Base-by-base conservation (phyloP, 2,888 invertebrate genomes). In the Phorcus lineatus region DNA sequence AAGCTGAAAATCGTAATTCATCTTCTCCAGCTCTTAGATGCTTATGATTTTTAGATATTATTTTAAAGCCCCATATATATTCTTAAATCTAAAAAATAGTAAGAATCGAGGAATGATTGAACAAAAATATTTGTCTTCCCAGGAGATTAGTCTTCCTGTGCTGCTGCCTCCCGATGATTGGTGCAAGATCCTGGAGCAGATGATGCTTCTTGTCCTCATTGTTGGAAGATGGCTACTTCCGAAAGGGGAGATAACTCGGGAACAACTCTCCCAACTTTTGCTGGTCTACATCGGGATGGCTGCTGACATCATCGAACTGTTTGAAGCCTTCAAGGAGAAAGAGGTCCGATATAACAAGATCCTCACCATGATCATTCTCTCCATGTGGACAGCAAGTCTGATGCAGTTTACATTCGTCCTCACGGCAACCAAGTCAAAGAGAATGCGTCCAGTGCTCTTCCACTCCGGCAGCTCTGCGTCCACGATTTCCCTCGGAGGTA, bases 251-350 rank as follows among this genome's bases (percentile, higher is more conserved):
- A 88, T 86, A 76, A 85, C 86, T 28, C 81, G 91, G 4, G 90
- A 91, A 81, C 90, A 91, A 75, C 83, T 91, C 9, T 91, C 91
- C 0, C 91, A 91, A 79, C 86, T 91, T 4, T 81, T 91, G 22
- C 85, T 91, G 24, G 90, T 91, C 28, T 90, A 91, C 82, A 90
- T 91, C 52, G 91, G 91, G 17, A 90, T 90, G 88, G 90, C 91
- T 0, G 90, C 91, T 0, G 91, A 91, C 82, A 91, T 91, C 77
- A 89, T 91, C 77, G 98, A 98, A 92, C 97, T 98, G 93, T 97
- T 98, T 93, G 98, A 98, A 93, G 97, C 97, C 0, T 98, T 97
- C 94, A 97, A 88, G 74, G 89, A 87, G 74, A 70, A 79, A 19
- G 81, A 78, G 36, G 87, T 87, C 31, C 74, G 77, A n/a, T 67